Evolutionary conservation across 2,797 vertebrate genomes (phyloP), one percentile per base, ranked within the genome.

Genomic region (Siniperca scherzeri): DNA sequence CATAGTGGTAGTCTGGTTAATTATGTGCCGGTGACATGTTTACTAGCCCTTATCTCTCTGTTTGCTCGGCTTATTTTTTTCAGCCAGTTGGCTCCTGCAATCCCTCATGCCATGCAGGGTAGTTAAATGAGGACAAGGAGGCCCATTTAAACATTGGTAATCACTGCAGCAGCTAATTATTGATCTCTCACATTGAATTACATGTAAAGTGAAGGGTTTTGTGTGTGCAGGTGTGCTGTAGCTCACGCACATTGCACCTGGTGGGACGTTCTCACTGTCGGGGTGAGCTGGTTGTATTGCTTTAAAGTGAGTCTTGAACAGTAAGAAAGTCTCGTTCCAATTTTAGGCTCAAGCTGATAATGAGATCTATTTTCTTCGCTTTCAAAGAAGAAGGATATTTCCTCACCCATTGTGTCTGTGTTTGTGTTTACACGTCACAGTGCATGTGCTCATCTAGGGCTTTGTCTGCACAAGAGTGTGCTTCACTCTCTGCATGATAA

Each of bases 21-120:
- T 96, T 95, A 95, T 92, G 87, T 83, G 89, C 86, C 52, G 88
- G 87, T 94, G 96, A 95, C 94, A 93, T 90, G 90, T 95, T 95
- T 95, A 95, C 92, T 91, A 87, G 91, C 88, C 92, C 91, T 94
- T 89, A 92, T 92, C 92, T 93, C 82, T 89, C 80, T 87, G 90
- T 94, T 94, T 94, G 92, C 91, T 88, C 66, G 75, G 86, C 87
- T 94, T 90, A 53, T 89, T 94, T 92, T 93, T 83, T 78, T 65
- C 67, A 70, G 86, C 84, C 82, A 87, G 85, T 94, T 86, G 85
- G 85, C 84, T 87, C 81, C 82, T 61, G 79, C 72, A 67, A 90
- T 91, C 89, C 85, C 79, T 86, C 82, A 91, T 82, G 81, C 79
- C 84, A 72, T 14, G 48, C 86, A 50, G 74, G 75, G 78, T 74